Base-by-base conservation (phyloP, 2,797 vertebrate genomes). In the Crenichthys baileyi region DNA sequence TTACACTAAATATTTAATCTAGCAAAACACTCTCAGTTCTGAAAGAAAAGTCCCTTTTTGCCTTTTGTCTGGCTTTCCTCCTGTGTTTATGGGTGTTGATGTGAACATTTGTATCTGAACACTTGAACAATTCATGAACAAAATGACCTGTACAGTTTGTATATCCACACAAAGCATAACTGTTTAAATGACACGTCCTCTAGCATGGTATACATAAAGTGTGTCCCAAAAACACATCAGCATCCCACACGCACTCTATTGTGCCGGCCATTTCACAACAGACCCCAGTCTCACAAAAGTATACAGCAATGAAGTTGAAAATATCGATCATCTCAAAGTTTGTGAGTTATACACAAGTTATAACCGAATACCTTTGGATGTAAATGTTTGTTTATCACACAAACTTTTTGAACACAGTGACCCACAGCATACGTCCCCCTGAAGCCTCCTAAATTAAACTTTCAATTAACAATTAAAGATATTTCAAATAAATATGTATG, bases 21-120 rank as follows among this genome's bases (percentile, higher is more conserved):
- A 53, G 26, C 41, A 44, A 48, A 75, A 51, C 72, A 79, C 3
- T 9, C 79, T 65, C 29, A 41, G 44, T 67, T 84, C 79, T 79
- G 83, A 81, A 74, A 65, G 48, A 73, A 9, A 53, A 55, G 61
- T 56, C 46, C 75, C 44, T 9, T 53, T 70, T 79, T 72, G 82
- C 55, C 90, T 82, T 92, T 91, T 92, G 87, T 90, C 78, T 26
- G 29, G 77, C 78, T 67, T 80, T 78, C 77, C 83, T 88, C 79
- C 83, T 88, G 86, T 95, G 94, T 95, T 95, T 95, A 94, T 94
- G 93, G 93, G 92, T 92, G 94, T 93, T 90, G 88, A 92, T 88
- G 93, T 90, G 90, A 93, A 92, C 83, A 7, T 86, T 86, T 73
- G 79, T 85, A 82, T 81, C 88, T 74, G 73, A 89, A 83, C 67